Conservation (phyloP, 2,888 invertebrate genomes). For the Lasius fuliginosus region DNA sequence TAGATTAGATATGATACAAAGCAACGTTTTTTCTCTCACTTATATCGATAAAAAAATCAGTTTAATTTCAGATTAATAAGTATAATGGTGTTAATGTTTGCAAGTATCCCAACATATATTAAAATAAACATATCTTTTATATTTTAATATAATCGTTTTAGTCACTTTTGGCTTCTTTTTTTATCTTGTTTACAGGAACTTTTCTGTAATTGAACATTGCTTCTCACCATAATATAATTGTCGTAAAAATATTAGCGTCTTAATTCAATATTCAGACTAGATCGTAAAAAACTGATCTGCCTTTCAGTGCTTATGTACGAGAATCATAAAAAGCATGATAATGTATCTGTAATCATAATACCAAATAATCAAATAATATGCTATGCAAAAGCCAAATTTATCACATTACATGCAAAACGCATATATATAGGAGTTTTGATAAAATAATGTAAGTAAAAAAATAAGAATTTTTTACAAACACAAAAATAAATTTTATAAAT, state of each 20-base stretch:
- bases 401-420: constrained; percentile 31
- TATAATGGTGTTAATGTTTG: background rate
- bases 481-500: constrained; percentile 1
- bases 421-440: background rate
- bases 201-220: constrained; percentile 45
- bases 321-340: constrained; percentile 29
- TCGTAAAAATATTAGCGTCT: constrained; percentile 43
- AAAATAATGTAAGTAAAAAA: background rate
- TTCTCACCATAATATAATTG: constrained; percentile 22
- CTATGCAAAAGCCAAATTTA: constrained; percentile 17
- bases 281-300: constrained; percentile 39
- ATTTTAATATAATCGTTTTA: constrained; percentile 22
- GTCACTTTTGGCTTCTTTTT: constrained; percentile 8
- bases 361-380: constrained; percentile 7
- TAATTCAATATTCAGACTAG: constrained; percentile 30
- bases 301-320: constrained; percentile 17
- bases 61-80: constrained; percentile 15
- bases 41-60: constrained; percentile 29
- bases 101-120: background rate
- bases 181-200: constrained; percentile 40
- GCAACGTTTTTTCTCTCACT: constrained; percentile 3
- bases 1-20: constrained; percentile 24
- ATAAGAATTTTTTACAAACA: constrained; percentile 13
- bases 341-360: background rate
- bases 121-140: constrained; percentile 23